Percentiles rank a stretch among this genome's conserved stretches.
These are phyloP conservation scores for Meloidogyne floridensis DNA, from an alignment of 1,140 invertebrate species.

Conservation along the genomic window DNA sequence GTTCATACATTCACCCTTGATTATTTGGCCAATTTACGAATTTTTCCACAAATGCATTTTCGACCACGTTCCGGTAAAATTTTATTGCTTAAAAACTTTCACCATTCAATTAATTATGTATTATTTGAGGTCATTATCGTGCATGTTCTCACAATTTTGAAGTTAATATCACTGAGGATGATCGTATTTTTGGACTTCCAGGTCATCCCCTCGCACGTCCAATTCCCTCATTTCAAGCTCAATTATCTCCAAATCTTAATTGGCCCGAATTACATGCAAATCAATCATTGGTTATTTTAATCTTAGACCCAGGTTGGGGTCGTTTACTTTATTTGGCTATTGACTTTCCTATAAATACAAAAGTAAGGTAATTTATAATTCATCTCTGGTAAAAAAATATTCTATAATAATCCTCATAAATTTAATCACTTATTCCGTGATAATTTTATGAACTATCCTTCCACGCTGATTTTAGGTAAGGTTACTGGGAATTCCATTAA, in stretches of 20 bases:
- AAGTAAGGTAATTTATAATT: conserved; percentile 28
- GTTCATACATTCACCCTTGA: conserved; percentile 56
- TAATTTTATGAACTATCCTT: too few species aligned
- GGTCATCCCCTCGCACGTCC: conserved; percentile 55
- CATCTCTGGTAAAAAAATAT: too few species aligned
- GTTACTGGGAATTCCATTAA: too few species aligned
- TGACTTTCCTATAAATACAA: conserved; percentile 57
- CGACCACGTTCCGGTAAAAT: conserved; percentile 41
- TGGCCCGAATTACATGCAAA: conserved; percentile 55
- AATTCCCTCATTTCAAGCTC: conserved; percentile 48
- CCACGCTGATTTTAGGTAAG: too few species aligned
- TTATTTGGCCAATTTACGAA: conserved; percentile 52
- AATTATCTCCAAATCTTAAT: conserved; percentile 49
- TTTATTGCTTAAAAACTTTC: neutral
- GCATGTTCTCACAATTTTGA: conserved; percentile 61
- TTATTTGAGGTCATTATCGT: conserved; percentile 53
- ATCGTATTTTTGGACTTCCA: conserved; percentile 26
- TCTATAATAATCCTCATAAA: too few species aligned
- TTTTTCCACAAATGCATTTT: conserved; percentile 58
- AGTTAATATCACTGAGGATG: neutral
- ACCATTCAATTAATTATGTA: neutral
- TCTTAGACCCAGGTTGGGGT: conserved; percentile 61
- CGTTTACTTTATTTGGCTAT: conserved; percentile 53
- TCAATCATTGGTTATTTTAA: conserved; percentile 46
- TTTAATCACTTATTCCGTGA: too few species aligned